phyloP scores from a whole-genome alignment of 2,113 vertebrate genomes.

The Muntiacus reevesi region DNA sequence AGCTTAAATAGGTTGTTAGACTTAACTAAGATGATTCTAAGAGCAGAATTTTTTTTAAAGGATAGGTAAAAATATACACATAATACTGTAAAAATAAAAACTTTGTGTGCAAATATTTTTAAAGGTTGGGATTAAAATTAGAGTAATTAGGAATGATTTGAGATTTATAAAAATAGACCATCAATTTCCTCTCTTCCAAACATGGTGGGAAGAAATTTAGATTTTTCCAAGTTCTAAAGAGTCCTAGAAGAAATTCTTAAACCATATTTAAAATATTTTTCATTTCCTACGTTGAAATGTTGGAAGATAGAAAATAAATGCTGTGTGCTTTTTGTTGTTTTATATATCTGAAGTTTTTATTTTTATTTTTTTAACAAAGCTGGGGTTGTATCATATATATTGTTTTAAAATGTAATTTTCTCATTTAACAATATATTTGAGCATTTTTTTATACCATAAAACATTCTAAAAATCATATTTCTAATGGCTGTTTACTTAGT shows the following conservation, averaged over 20 bases:
- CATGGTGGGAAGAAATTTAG: neutral
- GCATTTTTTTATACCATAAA: neutral
- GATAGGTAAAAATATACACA: neutral
- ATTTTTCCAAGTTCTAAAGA: neutral
- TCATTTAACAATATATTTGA: neutral
- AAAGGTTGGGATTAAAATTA: constrained; percentile 11
- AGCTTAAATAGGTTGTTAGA: constrained; percentile 10
- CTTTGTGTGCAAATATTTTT: neutral
- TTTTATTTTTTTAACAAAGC: neutral
- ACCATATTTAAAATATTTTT: neutral
- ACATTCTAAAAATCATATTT: constrained; percentile 9
- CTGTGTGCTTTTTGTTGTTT: neutral
- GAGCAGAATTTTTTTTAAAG: neutral
- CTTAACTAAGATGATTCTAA: constrained; percentile 23
- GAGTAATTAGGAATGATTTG: neutral
- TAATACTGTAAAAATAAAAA: neutral
- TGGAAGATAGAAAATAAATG: neutral
- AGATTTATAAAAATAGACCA: neutral
- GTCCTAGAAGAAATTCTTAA: neutral
- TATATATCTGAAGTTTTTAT: neutral
- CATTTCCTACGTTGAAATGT: neutral
- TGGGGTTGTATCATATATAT: neutral
- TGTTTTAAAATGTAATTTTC: neutral
- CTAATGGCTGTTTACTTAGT: neutral
- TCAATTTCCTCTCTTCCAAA: neutral